Evolutionary conservation across 2,113 vertebrate species (phyloP).

Genomic region (Monarcha castaneiventris): DNA sequence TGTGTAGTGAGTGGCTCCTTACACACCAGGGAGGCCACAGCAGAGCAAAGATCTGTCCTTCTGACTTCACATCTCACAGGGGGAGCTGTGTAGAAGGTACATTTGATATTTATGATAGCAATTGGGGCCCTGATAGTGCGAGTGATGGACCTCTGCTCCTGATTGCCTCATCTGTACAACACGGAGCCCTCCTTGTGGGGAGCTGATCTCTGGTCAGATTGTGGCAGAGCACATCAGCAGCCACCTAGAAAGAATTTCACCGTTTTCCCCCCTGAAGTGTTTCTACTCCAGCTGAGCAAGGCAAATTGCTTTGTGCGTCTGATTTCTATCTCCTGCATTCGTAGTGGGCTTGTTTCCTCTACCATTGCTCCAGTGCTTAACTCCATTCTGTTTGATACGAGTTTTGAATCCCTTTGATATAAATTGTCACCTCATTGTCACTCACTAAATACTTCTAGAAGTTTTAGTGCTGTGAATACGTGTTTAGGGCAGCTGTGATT

Average conservation of each 20-base stretch:
- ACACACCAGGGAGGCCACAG: not conserved
- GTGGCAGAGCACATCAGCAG: not conserved
- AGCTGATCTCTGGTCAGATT: not conserved
- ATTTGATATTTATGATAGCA: not conserved
- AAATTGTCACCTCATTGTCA: not conserved
- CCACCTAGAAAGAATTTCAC: not conserved
- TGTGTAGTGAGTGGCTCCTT: not conserved
- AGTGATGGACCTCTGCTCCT: not conserved
- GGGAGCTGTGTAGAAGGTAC: not conserved
- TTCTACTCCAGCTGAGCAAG: conserved; percentile 11
- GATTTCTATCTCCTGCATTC: not conserved
- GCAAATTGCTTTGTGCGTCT: not conserved
- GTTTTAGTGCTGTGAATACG: not conserved
- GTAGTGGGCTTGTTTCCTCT: not conserved
- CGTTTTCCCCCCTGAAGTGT: not conserved
- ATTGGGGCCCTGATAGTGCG: not conserved
- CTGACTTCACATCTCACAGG: not conserved
- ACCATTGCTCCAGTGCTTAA: not conserved
- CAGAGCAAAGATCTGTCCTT: not conserved
- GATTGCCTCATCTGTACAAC: not conserved
- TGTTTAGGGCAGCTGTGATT: not conserved
- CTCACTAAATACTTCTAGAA: not conserved
- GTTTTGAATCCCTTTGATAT: conserved; percentile 9
- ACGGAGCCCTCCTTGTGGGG: not conserved
- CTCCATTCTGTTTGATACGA: not conserved